A percentile compares a stretch with the other conserved stretches of the same genome.
Conservation (phyloP, 2,888 invertebrate genomes). For the Lithophane semibrunnea region DNA sequence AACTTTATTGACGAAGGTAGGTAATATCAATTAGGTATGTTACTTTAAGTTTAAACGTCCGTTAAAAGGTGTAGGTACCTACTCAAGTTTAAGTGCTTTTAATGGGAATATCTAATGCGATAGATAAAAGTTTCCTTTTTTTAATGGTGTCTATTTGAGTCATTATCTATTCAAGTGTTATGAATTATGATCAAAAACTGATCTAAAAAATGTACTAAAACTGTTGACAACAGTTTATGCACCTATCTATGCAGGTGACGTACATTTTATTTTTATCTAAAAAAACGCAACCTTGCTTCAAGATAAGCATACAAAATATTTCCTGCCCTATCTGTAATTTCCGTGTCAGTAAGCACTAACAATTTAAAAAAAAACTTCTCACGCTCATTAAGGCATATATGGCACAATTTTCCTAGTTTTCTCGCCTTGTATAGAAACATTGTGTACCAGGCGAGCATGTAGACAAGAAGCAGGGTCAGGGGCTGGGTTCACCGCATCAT, state of each 20-base stretch:
- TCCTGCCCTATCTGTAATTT: slow-evolving; percentile 8
- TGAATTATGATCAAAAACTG: not conserved
- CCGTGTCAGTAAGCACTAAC: not conserved
- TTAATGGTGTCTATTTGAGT: slow-evolving; percentile 27
- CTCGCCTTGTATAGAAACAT: slow-evolving; percentile 37
- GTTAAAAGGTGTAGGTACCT: slow-evolving; percentile 12
- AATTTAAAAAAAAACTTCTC: slow-evolving; percentile 40
- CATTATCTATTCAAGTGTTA: not conserved
- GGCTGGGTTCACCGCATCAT: slow-evolving; percentile 70
- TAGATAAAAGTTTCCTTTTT: slow-evolving; percentile 17
- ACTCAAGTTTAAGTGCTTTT: slow-evolving; percentile 32
- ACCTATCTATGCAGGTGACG: not conserved
- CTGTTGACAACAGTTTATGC: not conserved
- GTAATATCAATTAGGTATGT: slow-evolving; percentile 20
- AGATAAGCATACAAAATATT: slow-evolving; percentile 2
- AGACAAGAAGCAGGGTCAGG: slow-evolving; percentile 67
- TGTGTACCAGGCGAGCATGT: slow-evolving; percentile 66
- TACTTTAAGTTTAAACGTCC: slow-evolving; percentile 12
- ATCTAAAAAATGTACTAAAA: not conserved
- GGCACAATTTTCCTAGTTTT: slow-evolving; percentile 56
- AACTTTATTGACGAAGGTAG: slow-evolving; percentile 10
- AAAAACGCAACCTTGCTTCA: not conserved
- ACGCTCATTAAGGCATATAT: slow-evolving; percentile 45
- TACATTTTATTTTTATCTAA: not conserved
- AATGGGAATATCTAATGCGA: slow-evolving; percentile 16